These are phyloP conservation scores for Zaprionus ghesquierei DNA, from an alignment of 1,140 invertebrate genomes.

Conservation along the genomic window DNA sequence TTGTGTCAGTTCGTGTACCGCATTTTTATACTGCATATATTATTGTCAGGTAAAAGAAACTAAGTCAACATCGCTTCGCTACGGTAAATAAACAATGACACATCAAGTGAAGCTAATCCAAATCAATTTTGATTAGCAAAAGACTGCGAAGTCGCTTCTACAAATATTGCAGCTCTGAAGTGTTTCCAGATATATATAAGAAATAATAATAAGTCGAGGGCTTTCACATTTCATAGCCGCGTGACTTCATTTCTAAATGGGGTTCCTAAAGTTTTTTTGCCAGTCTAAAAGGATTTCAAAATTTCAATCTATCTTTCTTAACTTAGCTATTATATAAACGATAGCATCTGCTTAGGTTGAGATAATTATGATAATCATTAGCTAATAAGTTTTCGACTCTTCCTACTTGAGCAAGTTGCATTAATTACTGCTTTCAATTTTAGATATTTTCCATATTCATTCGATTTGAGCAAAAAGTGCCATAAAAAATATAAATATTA, in stretches of 20 bases:
- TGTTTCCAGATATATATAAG: neutral
- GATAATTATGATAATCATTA: neutral
- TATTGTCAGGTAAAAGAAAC: neutral
- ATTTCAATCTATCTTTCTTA: no score
- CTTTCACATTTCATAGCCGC: neutral
- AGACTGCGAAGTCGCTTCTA: constrained; percentile 12
- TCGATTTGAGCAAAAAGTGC: neutral
- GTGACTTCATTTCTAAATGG: neutral
- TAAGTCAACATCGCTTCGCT: neutral
- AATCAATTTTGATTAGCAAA: constrained; percentile 21
- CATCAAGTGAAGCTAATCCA: neutral
- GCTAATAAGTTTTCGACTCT: neutral
- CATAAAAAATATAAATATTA: neutral
- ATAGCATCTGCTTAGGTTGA: neutral
- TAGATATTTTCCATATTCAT: neutral
- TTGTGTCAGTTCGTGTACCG: no score
- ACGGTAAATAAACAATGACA: neutral
- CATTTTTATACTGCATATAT: neutral
- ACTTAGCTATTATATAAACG: neutral
- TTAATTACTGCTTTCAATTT: neutral
- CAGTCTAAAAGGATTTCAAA: neutral
- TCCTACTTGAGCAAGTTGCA: neutral
- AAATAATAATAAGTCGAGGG: neutral
- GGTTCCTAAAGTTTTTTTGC: neutral
- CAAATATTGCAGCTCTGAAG: neutral